Evolutionary conservation across 2,888 invertebrate genomes (phyloP).

Genomic region (Glyphotaelius pellucidus): DNA sequence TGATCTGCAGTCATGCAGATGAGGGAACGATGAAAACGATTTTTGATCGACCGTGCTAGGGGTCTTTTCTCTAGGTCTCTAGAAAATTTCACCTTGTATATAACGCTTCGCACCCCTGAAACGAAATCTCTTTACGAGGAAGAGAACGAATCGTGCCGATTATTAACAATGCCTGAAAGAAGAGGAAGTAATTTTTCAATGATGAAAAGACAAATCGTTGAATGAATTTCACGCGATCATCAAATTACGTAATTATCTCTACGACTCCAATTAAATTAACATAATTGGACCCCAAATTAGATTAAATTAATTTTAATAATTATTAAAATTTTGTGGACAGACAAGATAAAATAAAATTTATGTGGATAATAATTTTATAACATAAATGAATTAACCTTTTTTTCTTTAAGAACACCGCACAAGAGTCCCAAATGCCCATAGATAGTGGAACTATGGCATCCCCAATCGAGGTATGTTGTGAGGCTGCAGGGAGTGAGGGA

Average conservation of each 20-base stretch:
- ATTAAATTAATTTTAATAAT: neutral
- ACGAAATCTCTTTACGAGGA: neutral
- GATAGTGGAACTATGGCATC: too few relatives aligned
- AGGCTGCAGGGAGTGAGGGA: too few relatives aligned
- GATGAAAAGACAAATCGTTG: neutral
- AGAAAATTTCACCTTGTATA: neutral
- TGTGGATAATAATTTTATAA: too few relatives aligned
- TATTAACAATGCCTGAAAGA: conserved; percentile 20
- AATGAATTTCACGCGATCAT: conserved; percentile 9
- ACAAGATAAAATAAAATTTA: too few relatives aligned
- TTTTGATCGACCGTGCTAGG: too few relatives aligned
- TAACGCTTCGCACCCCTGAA: neutral
- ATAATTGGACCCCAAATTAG: neutral
- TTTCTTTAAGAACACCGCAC: too few relatives aligned
- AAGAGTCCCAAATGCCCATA: too few relatives aligned
- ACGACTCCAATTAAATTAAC: neutral
- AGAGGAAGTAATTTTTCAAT: neutral
- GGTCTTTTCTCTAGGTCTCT: neutral
- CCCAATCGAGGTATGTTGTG: too few relatives aligned
- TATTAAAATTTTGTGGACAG: neutral
- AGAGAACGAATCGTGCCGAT: conserved; percentile 15
- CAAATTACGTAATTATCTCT: conserved; percentile 19
- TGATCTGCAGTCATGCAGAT: too few relatives aligned
- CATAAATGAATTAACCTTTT: too few relatives aligned
- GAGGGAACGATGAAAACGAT: too few relatives aligned